These are phyloP conservation scores for Ctenochaetus hawaiiensis DNA, from an alignment of 2,797 vertebrate genomes.

Conservation along the genomic window DNA sequence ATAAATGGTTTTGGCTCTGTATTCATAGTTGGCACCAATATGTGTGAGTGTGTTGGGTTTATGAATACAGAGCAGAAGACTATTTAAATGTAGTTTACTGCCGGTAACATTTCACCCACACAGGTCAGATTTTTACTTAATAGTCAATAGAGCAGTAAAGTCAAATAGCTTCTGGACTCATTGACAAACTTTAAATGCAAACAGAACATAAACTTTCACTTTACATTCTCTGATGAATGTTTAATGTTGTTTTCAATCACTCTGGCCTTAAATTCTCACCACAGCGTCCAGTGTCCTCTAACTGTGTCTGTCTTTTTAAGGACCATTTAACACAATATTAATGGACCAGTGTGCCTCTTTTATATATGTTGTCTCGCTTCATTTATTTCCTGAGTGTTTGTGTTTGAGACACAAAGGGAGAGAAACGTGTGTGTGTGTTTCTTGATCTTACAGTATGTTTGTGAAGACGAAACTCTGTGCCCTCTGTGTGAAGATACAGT, in stretches of 20 bases:
- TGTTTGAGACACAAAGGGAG: constrained; percentile 12
- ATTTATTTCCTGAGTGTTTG: constrained; percentile 5
- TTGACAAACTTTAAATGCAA: constrained; percentile 7
- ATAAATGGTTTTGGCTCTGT: constrained; percentile 13
- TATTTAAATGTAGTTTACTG: constrained; percentile 13
- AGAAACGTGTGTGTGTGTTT: neutral
- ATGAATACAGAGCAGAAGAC: constrained; percentile 28
- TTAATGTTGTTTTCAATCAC: neutral
- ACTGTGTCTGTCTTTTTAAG: too few relatives aligned
- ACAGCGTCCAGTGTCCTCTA: too few relatives aligned
- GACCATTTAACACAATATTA: constrained; percentile 13
- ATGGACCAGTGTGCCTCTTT: constrained; percentile 24
- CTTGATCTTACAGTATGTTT: constrained; percentile 15
- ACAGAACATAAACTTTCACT: neutral
- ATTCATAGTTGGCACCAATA: neutral
- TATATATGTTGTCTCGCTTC: constrained; percentile 1
- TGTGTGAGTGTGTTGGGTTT: constrained; percentile 2
- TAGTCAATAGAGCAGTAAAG: neutral
- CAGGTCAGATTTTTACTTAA: constrained; percentile 15
- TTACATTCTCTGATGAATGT: neutral
- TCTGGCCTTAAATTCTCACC: neutral
- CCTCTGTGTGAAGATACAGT: constrained; percentile 13
- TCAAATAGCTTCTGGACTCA: neutral
- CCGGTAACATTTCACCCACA: constrained; percentile 27
- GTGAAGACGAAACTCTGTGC: constrained; percentile 7